Conservation (phyloP, 2,113 vertebrate species). For the Mesitornis unicolor region DNA sequence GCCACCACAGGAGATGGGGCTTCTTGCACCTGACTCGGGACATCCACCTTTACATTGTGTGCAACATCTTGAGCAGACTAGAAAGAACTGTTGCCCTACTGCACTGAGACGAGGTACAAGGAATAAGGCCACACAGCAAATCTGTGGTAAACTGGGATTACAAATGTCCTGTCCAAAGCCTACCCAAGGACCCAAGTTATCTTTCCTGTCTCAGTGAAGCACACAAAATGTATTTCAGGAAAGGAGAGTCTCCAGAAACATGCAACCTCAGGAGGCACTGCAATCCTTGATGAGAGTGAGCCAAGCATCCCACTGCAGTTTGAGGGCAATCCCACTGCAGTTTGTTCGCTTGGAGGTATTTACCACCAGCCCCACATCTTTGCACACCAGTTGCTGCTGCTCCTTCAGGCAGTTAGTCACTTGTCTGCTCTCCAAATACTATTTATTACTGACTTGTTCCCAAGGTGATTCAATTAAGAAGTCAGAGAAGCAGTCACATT, state of each 20-base stretch:
- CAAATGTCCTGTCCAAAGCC: not conserved
- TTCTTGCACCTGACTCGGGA: not conserved
- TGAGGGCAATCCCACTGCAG: not conserved
- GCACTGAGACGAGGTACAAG: accelerated
- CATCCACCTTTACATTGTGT: accelerated
- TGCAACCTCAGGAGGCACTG: not conserved
- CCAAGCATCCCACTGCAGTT: not conserved
- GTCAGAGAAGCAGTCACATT: constrained; percentile 21
- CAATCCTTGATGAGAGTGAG: not conserved
- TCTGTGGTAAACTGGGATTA: not conserved
- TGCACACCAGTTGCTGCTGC: not conserved
- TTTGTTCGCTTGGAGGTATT: not conserved
- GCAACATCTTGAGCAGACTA: not conserved
- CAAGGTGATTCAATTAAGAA: constrained; percentile 50
- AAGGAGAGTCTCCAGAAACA: not conserved
- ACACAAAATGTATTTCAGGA: not conserved
- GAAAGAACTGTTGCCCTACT: not conserved
- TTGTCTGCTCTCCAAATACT: constrained; percentile 16
- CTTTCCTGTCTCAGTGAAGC: not conserved
- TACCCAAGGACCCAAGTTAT: not conserved
- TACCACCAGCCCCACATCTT: not conserved
- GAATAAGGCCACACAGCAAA: not conserved
- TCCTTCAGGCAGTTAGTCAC: not conserved
- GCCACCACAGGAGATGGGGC: too few relatives aligned
- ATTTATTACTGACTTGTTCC: constrained; percentile 16